A percentile compares a stretch with the other conserved stretches of the same genome.
Evolutionary conservation across 2,113 vertebrate genomes (phyloP).

Genomic region (Desmodus rotundus): DNA sequence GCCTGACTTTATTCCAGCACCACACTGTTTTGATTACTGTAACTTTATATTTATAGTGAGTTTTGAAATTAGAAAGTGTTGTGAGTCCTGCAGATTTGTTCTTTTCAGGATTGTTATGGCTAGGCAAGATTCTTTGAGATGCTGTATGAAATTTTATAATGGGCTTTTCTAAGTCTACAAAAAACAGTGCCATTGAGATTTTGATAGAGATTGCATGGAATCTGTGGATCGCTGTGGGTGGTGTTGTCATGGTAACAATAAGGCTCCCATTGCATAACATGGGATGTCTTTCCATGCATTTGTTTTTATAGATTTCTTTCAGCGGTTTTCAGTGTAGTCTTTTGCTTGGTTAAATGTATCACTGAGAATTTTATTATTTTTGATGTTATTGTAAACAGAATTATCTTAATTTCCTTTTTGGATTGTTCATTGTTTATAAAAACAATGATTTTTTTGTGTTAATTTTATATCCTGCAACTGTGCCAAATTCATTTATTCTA

Average conservation of each 20-base stretch:
- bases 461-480: neutral
- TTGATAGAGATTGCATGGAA: neutral
- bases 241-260: neutral
- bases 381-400: neutral
- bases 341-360: neutral
- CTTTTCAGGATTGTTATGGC: neutral
- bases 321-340: neutral
- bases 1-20: neutral
- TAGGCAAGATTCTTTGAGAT: neutral
- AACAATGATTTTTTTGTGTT: neutral
- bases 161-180: neutral
- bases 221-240: neutral
- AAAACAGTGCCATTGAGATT: neutral
- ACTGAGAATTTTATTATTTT: neutral
- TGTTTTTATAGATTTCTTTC: neutral
- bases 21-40: neutral
- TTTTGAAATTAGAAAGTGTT: neutral
- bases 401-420: neutral
- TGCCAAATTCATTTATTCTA: neutral
- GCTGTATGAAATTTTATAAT: neutral
- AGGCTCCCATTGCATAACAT: neutral
- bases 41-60: neutral
- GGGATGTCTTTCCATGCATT: neutral
- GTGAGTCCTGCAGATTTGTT: neutral
- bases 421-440: neutral